Evolutionary conservation across 2,113 vertebrate genomes (phyloP), one percentile per base, ranked within the genome.

Genomic region (Blennius ocellaris): DNA sequence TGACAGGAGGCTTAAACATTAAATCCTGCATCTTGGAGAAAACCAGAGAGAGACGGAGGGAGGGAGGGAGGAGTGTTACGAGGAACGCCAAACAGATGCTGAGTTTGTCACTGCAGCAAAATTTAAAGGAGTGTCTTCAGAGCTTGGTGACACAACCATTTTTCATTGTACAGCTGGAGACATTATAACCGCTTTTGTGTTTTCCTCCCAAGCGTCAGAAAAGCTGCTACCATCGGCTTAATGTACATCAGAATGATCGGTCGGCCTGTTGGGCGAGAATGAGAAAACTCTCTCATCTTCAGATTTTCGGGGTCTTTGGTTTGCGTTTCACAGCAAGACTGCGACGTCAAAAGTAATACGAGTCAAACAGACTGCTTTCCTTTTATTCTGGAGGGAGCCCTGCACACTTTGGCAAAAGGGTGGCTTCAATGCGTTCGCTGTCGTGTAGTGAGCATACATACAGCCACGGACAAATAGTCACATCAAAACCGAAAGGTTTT

Each of bases 61-160:
- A 12, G 60, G 36, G 55, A 36, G 54, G 40, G 51, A 2, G 54
- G 12, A 51, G 69, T 2, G 58, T 55, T 58, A 52, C 74, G 73
- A 85, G 59, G n/a, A 76, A 77, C 83, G 70, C 45, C 75, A 85
- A 88, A 78, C 90, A 92, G 87, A 87, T 89, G 91, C 88, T 44
- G 78, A 86, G 73, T 88, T 88, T 87, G 85, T 87, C 88, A 82
- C 79, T 77, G 80, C 83, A 82, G 87, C 77, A 80, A 76, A 86
- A 81, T 81, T 71, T 69, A 74, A 87, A 83, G 76, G 71, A 56
- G 76, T 51, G 21, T 80, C 65, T 81, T 79, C 62, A 73, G 73
- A 75, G 72, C 52, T 57, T 3, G 62, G 59, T 86, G 91, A 89
- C 88, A 89, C 80, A 8, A 11, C 72, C 84, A 91, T 89, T 83